These are phyloP conservation scores for Venturia canescens DNA, from an alignment of 1,140 invertebrate genomes.

Conservation along the genomic window DNA sequence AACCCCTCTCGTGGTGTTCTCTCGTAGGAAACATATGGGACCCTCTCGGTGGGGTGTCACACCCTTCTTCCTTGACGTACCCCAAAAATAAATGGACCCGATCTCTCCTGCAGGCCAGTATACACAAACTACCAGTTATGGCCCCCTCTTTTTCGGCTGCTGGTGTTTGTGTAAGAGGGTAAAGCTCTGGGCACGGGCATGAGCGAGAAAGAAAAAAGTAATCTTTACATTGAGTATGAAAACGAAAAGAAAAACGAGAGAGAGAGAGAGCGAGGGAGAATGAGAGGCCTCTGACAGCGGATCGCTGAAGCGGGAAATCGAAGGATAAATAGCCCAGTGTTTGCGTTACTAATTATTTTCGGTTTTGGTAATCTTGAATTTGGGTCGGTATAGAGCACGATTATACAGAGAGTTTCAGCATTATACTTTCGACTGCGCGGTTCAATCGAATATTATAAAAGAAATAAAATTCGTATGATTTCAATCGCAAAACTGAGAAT, in stretches of 20 bases:
- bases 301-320: conserved; percentile 72
- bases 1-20: conserved; percentile 51
- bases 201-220: not conserved
- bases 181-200: not conserved
- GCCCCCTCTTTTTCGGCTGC: conserved; percentile 43
- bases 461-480: not conserved
- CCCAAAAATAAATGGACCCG: conserved; percentile 74
- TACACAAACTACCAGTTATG: conserved; percentile 13
- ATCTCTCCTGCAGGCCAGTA: conserved; percentile 31
- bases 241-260: conserved; percentile 28
- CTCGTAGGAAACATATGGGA: conserved; percentile 73
- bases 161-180: conserved; percentile 52
- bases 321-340: conserved; percentile 70
- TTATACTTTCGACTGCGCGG: conserved; percentile 1
- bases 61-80: conserved; percentile 69
- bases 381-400: conserved; percentile 46
- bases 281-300: conserved; percentile 60
- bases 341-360: conserved; percentile 74
- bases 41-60: conserved; percentile 68
- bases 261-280: conserved; percentile 32
- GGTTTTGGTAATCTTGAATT: conserved; percentile 64
- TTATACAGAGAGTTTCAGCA: not conserved
- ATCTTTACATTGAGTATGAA: conserved; percentile 10
- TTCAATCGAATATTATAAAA: conserved; percentile 3
- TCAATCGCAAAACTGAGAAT: not conserved